These are phyloP conservation scores for Remorina albescens DNA, from an alignment of 2,797 vertebrate genomes.

Conservation along the genomic window DNA sequence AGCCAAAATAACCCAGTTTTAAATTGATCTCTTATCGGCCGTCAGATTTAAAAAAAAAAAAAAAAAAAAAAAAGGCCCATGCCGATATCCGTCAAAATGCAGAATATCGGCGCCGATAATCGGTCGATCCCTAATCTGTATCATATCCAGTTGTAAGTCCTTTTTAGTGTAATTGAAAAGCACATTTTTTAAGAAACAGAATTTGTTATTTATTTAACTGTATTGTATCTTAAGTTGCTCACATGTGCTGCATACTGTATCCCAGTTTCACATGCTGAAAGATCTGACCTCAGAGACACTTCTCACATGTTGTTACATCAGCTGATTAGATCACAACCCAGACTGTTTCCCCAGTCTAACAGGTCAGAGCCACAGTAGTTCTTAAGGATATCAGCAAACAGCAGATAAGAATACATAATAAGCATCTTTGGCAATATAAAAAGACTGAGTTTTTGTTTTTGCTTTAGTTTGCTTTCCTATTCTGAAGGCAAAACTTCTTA, in stretches of 20 bases:
- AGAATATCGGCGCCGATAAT: no score
- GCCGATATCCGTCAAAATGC: no score
- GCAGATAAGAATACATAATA: slow-evolving; percentile 17
- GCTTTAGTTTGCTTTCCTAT: not conserved
- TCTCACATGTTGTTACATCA: slow-evolving; percentile 44
- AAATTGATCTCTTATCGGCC: no score
- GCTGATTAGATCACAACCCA: slow-evolving; percentile 47
- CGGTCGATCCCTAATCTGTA: no score
- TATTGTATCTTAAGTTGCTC: not conserved
- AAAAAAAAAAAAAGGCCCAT: no score
- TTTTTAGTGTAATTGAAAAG: not conserved
- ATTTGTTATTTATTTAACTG: not conserved
- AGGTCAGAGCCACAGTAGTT: slow-evolving; percentile 50
- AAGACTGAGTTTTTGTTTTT: slow-evolving; percentile 15
- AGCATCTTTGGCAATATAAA: not conserved
- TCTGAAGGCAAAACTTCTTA: slow-evolving; percentile 21
- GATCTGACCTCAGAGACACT: slow-evolving; percentile 23
- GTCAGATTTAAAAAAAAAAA: no score
- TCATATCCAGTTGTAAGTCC: not conserved
- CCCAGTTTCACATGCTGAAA: not conserved
- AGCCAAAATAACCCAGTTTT: no score
- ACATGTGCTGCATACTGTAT: not conserved
- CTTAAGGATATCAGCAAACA: slow-evolving; percentile 25
- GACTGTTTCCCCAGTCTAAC: slow-evolving; percentile 26
- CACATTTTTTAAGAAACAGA: not conserved